Base-by-base conservation (phyloP, 2,888 invertebrate genomes). In the Drosophila diplacantha region DNA sequence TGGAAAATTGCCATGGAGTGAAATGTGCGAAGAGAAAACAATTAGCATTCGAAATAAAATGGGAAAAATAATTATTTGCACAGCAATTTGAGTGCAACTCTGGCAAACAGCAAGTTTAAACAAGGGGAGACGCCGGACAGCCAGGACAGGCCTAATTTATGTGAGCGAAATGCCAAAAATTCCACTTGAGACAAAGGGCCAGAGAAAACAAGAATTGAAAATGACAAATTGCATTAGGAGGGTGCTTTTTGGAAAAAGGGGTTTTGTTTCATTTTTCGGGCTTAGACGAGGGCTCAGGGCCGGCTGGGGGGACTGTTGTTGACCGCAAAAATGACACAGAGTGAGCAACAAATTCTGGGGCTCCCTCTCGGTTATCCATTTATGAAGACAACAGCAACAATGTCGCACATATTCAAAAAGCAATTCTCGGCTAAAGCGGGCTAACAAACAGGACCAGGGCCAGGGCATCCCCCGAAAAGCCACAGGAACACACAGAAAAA, bases 201-300 rank as follows among this genome's bases (percentile, higher is more conserved):
- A 44, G 43, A 56, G 47, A 52, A 62, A 62, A 39, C 64, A 70
- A 61, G 73, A 81, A 70, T 75, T 75, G 73, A 75, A 83, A 81
- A 83, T 79, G 83, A 79, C 83, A 79, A 79, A 79, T 83, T 79
- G 81, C 79, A 83, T 79, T 81, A 81, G 60, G 62, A 43, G 38
- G 37, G 44, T 43, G 60, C 34, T 34, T 20, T 51, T 26, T 11
- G 38, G 7, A 14, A 41, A 41, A 41, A 41, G 12, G 51, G 63
- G n/a, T n/a, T 26, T 57, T 41, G 18, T 26, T 37, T 32, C 41
- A 11, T 32, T 32, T 32, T 22, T n/a, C 20, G 20, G 29, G 26
- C 20, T 34, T n/a, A 31, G 14, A 16, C 14, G 29, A 14, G 18
- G 29, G 26, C 16, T 24, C 39, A 6, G 38, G 16, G 58, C 44